phyloP scores from a whole-genome alignment of 2,113 vertebrate species.

The Ophthalmotilapia sp. region DNA sequence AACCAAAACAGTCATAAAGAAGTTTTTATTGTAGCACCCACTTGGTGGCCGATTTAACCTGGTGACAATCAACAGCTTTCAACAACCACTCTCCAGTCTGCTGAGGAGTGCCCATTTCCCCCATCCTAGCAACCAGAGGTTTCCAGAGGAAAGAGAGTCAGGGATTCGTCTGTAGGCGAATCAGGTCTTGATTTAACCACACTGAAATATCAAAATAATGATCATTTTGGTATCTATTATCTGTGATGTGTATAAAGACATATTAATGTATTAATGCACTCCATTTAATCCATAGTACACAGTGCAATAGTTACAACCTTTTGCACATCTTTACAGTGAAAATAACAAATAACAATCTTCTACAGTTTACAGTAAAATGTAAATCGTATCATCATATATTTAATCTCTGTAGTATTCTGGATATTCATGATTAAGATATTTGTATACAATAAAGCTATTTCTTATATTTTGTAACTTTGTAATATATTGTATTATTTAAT shows the following conservation, averaged over 20 bases:
- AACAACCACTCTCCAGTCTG: not conserved
- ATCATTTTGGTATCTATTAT: not conserved
- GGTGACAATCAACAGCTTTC: not conserved
- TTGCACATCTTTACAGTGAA: not conserved
- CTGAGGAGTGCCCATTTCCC: not conserved
- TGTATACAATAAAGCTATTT: not conserved
- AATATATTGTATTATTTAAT: not conserved
- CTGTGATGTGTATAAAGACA: not conserved
- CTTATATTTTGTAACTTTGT: not conserved
- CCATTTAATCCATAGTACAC: not conserved
- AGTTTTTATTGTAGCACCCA: not conserved
- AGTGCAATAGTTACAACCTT: not conserved
- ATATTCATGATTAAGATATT: not conserved
- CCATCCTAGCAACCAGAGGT: not conserved
- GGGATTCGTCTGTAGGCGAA: accelerated
- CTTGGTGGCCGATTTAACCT: not conserved
- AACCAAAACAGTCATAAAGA: not conserved
- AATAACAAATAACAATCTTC: not conserved
- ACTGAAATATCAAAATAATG: not conserved
- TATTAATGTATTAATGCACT: not conserved
- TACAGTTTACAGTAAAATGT: not conserved
- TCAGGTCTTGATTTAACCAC: not conserved
- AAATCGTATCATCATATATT: not conserved
- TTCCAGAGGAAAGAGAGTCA: not conserved
- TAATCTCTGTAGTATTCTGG: not conserved